Conservation (phyloP, 2,888 invertebrate genomes). For the Brachycybe producta region DNA sequence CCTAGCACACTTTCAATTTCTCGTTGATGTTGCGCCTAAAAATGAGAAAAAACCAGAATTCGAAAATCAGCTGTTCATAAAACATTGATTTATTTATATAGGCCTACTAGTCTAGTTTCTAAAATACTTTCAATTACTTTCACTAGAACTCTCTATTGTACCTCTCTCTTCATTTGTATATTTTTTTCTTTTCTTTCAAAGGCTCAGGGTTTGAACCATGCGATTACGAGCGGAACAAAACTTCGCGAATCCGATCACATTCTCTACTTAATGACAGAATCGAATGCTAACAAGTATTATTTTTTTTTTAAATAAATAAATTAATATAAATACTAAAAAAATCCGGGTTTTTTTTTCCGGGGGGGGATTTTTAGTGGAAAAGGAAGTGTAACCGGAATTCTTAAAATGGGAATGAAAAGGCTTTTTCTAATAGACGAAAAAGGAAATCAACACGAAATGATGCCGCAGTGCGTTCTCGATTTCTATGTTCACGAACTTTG, state of each 20-base stretch:
- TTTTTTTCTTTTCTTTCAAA: constrained; percentile 10
- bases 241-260: constrained; percentile 16
- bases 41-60: no score
- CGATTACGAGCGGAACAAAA: constrained; percentile 19
- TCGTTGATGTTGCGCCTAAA: no score
- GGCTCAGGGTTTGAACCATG: constrained; percentile 18
- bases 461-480: constrained; percentile 78
- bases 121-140: no score
- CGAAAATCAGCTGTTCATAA: no score
- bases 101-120: no score
- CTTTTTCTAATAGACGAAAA: constrained; percentile 60
- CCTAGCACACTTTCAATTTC: no score
- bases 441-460: constrained; percentile 57
- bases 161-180: neutral
- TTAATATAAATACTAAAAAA: neutral
- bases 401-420: constrained; percentile 82
- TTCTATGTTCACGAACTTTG: constrained; percentile 75
- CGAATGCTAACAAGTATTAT: constrained; percentile 1
- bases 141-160: no score
- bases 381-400: constrained; percentile 50
- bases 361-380: constrained; percentile 36
- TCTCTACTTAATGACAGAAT: constrained; percentile 18
- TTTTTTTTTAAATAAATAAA: neutral
- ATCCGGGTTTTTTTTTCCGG: neutral
- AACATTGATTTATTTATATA: no score